phyloP scores from a whole-genome alignment of 1,140 invertebrate genomes.

The Acromyrmex echinatior region DNA sequence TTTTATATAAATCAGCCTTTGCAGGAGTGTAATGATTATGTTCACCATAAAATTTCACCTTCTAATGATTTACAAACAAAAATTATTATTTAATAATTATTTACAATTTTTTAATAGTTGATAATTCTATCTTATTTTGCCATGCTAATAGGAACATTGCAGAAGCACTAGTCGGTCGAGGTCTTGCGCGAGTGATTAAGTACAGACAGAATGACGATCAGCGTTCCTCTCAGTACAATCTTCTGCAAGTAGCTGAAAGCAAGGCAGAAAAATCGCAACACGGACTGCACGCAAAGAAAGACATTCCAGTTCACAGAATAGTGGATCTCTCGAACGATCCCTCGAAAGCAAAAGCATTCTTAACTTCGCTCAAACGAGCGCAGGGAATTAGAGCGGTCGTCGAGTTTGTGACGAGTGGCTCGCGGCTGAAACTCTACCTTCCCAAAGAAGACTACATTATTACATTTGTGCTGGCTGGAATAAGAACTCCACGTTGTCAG shows the following conservation, averaged over 20 bases:
- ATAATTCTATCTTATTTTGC: constrained; percentile 19
- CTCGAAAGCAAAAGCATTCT: constrained; percentile 94
- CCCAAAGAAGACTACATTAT: constrained; percentile 98
- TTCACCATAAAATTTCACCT: background rate
- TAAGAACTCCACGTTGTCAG: constrained; percentile 94
- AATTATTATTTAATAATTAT: no score
- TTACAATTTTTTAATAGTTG: no score
- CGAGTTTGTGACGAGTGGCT: constrained; percentile 98
- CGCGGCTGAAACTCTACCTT: constrained; percentile 96
- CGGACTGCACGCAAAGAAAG: constrained; percentile 95
- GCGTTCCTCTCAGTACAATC: constrained; percentile 97
- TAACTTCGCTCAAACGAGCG: constrained; percentile 96
- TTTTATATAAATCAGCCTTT: no score
- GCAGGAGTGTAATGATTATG: no score
- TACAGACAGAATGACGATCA: constrained; percentile 99
- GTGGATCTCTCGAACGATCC: constrained; percentile 95
- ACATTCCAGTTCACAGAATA: constrained; percentile 93
- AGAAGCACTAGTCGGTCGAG: constrained; percentile 97
- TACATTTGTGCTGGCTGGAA: constrained; percentile 97
- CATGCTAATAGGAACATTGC: constrained; percentile 93
- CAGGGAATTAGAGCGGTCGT: constrained; percentile 95
- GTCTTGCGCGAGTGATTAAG: constrained; percentile 96
- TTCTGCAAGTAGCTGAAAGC: constrained; percentile 96
- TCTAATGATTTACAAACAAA: background rate
- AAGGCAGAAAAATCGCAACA: constrained; percentile 95